phyloP scores from a whole-genome alignment of 23 tunicate genomes.

The Clavelina lepadiformis region DNA sequence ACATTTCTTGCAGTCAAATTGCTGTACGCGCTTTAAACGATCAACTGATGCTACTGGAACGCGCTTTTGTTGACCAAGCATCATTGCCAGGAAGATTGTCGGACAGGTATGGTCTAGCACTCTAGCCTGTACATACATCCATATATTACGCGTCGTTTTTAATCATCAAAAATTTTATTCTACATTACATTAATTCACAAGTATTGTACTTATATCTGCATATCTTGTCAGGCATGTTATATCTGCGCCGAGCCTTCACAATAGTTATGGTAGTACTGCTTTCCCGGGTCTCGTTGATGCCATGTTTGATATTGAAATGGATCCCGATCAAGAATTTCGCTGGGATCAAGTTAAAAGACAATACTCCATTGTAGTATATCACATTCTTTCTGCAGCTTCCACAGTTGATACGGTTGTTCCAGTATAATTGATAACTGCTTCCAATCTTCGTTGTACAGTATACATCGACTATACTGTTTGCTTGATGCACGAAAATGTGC shows the following conservation, averaged over 20 bases:
- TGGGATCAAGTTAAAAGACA: conserved; percentile 73
- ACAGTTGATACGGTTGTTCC: conserved; percentile 51
- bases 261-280: conserved; percentile 57
- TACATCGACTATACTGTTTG: no score
- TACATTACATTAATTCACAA: not conserved
- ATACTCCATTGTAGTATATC: conserved; percentile 64
- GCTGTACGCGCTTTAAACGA: conserved; percentile 28
- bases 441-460: no score
- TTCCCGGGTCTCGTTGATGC: conserved; percentile 71
- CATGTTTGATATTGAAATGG: conserved; percentile 64
- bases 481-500: no score
- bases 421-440: not conserved
- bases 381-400: conserved; percentile 64
- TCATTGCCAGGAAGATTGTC: conserved; percentile 2
- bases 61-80: conserved; percentile 23
- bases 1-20: conserved; percentile 14
- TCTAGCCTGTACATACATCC: no score
- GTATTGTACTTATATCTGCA: not conserved
- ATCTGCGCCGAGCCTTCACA: conserved; percentile 66
- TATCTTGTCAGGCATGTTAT: conserved; percentile 53
- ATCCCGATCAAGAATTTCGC: conserved; percentile 33
- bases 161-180: no score
- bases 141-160: no score
- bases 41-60: conserved; percentile 40
- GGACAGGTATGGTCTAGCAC: no score